These are phyloP conservation scores for Syrrhaptes paradoxus DNA, from an alignment of 2,113 vertebrate species.

Conservation along the genomic window DNA sequence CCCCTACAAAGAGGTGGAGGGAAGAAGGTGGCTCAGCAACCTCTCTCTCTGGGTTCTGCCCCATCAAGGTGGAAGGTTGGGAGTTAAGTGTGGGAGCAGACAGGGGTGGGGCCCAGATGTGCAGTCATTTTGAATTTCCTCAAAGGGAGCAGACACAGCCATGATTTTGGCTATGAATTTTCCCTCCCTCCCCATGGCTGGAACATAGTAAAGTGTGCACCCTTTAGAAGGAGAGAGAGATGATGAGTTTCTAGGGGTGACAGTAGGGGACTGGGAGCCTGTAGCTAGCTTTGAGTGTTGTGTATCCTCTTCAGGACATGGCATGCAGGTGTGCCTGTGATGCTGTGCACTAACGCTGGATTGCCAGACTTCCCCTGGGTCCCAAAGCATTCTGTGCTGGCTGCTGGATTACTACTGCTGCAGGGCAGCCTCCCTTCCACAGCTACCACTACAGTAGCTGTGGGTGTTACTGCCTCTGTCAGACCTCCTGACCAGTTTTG, in stretches of 20 bases:
- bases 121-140: neutral
- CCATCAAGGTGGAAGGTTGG: neutral
- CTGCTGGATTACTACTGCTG: neutral
- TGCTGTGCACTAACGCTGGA: neutral
- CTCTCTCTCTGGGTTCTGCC: neutral
- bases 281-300: neutral
- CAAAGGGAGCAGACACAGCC: neutral
- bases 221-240: neutral
- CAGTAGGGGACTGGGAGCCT: neutral
- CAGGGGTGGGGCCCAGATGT: neutral
- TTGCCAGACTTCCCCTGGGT: neutral
- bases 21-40: neutral
- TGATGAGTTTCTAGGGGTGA: neutral
- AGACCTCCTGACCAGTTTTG: neutral
- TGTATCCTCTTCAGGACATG: neutral
- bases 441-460: neutral
- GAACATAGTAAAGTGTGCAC: neutral
- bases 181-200: neutral
- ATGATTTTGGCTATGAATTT: neutral
- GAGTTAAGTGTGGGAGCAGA: neutral
- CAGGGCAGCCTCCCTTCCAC: neutral
- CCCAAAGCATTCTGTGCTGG: neutral
- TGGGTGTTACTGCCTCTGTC: neutral
- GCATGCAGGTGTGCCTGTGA: neutral
- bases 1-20: neutral